Evolutionary conservation across 2,797 vertebrate species (phyloP), one percentile per base, ranked within the genome.

Genomic region (Pseudocheirus occidentalis): DNA sequence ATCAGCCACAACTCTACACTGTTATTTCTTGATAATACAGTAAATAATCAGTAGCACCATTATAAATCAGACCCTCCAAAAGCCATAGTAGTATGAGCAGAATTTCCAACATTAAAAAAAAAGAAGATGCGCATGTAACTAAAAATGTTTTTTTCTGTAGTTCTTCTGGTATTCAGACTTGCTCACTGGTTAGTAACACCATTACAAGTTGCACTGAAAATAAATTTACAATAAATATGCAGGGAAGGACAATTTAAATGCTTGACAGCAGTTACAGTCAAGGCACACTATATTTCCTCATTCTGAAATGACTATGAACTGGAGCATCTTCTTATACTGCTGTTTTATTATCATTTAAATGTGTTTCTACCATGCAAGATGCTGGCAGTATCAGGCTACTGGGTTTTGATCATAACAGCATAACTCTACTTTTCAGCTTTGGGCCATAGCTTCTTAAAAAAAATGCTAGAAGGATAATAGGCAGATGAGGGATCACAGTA

Each of bases 11-110:
- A 97, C 46, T 91, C 55, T 95, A 95, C 40, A 93, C 31, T 95
- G 90, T 96, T 97, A 96, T 97, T 98, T 98, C 97, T 96, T 54
- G 96, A 96, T 97, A 96, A 95, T 28, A 53, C 52, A 95, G 91
- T 98, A 98, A 98, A 98, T 98, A 98, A 98, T 58, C 55, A 97
- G 18, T 87, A 94, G 56, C 10, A 95, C 94, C 27, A 52, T 59
- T 95, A 94, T 98, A 98, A 98, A 98, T 98, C 97, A 97, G 59
- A 55, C 55, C 57, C 87, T 94, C 46, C 59, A 93, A 55, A 91
- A 98, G 90, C 28, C 94, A 34, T 55, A 62, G 50, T 89, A 94
- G 95, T 95, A 97, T 95, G 7, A 90, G 56, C 11, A 97, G 40
- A 24, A 95, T 96, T 90, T 95, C 66, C 93, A 94, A 96, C 31